Evolutionary conservation across 2,113 vertebrate species (phyloP).

Genomic region (Semicossyphus pulcher): DNA sequence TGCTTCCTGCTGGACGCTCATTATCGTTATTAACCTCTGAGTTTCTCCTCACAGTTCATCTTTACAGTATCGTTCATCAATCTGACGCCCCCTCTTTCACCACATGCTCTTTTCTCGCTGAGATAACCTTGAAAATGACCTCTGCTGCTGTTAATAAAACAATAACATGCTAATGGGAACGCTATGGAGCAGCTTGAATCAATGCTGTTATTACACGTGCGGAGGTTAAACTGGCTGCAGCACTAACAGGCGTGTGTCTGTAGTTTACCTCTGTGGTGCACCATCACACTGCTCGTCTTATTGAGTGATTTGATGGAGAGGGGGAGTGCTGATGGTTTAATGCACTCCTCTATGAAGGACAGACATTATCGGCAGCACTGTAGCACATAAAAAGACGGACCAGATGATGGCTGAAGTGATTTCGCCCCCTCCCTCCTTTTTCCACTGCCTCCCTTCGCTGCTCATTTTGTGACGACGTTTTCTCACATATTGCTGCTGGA

Average conservation of each 20-base stretch:
- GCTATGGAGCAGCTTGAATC: not conserved
- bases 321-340: conserved; percentile 46
- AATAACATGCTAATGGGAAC: conserved; percentile 6
- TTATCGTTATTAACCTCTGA: conserved; percentile 32
- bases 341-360: conserved; percentile 56
- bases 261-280: conserved; percentile 5
- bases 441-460: conserved; percentile 8
- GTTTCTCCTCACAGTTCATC: conserved; percentile 18
- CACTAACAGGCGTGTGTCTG: not conserved
- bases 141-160: conserved; percentile 13
- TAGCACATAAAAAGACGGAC: conserved; percentile 39
- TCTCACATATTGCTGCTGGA: no score
- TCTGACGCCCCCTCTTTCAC: not conserved
- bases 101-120: not conserved
- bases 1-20: conserved; percentile 19
- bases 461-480: not conserved
- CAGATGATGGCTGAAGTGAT: conserved; percentile 33
- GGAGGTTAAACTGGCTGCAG: not conserved
- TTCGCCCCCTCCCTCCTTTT: conserved; percentile 1
- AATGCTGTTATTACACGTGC: not conserved
- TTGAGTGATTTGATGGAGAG: conserved; percentile 48
- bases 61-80: conserved; percentile 1
- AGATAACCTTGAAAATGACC: conserved; percentile 51
- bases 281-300: conserved; percentile 8
- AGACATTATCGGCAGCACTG: conserved; percentile 33